Percentiles rank a stretch among this genome's conserved stretches.
Evolutionary conservation across 2,113 vertebrate species (phyloP).

Genomic region (Odocoileus virginianus): DNA sequence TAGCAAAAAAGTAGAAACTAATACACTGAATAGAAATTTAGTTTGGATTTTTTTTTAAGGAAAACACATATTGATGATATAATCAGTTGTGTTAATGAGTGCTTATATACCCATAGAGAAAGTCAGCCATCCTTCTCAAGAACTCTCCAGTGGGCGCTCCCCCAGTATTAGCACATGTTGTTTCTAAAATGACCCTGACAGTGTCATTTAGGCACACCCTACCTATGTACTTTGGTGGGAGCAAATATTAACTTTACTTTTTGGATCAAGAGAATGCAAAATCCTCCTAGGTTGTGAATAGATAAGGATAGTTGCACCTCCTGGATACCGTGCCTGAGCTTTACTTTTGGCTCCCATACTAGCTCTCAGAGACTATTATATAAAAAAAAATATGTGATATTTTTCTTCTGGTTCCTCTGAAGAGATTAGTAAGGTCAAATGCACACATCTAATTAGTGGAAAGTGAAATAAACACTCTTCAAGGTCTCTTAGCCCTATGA

Average conservation of each 20-base stretch:
- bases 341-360: background rate
- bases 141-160: background rate
- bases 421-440: conserved; percentile 44
- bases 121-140: background rate
- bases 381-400: background rate
- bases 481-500: background rate
- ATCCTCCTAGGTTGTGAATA: background rate
- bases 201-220: background rate
- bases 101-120: background rate
- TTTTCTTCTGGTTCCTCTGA: background rate
- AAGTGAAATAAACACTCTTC: conserved; percentile 43
- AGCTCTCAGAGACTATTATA: background rate
- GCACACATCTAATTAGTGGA: conserved; percentile 18
- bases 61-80: background rate
- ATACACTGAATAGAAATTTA: background rate
- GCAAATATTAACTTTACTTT: background rate
- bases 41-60: background rate
- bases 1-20: background rate
- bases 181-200: background rate
- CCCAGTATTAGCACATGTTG: background rate
- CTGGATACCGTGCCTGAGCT: background rate
- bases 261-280: background rate
- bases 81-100: background rate
- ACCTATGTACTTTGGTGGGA: background rate
- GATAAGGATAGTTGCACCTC: background rate